A percentile compares a stretch with the other conserved stretches of the same genome.
phyloP scores from a whole-genome alignment of 64 coral and sea anemone genomes.

The Montipora capricornis region DNA sequence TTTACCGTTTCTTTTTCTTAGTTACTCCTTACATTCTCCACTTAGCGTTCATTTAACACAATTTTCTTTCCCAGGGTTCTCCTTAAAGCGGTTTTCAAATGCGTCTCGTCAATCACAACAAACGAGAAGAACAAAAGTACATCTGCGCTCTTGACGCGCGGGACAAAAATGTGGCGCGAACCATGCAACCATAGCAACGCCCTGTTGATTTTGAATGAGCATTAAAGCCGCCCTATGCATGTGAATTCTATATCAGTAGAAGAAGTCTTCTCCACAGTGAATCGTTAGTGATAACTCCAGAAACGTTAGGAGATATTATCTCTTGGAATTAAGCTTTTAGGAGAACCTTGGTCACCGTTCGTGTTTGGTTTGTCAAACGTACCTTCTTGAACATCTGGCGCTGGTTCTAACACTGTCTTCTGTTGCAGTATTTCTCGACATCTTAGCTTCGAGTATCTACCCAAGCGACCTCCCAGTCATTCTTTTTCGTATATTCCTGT shows the following conservation, averaged over 20 bases:
- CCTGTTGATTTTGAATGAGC: too few species aligned
- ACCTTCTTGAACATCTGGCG: not conserved
- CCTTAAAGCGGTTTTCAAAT: not conserved
- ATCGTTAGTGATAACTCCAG: too few species aligned
- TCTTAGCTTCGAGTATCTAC: conserved; percentile 75
- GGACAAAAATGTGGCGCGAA: too few species aligned
- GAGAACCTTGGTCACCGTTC: not conserved
- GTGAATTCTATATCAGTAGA: too few species aligned
- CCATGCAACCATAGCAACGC: too few species aligned
- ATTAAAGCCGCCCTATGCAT: too few species aligned
- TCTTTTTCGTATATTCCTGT: conserved; percentile 54
- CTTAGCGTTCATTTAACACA: not conserved
- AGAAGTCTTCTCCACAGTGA: too few species aligned
- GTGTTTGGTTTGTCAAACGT: not conserved
- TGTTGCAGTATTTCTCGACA: conserved; percentile 60
- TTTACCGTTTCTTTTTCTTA: not conserved
- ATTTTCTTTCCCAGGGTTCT: not conserved
- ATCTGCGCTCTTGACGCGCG: too few species aligned
- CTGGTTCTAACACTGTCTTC: conserved; percentile 14
- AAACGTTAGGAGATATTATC: too few species aligned
- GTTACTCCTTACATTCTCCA: not conserved
- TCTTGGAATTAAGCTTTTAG: not conserved
- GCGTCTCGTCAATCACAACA: too few species aligned
- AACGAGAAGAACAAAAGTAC: too few species aligned
- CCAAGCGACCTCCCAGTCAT: conserved; percentile 19